phyloP scores from a whole-genome alignment of 64 coral and sea anemone species.

The Pocillopora verrucosa region DNA sequence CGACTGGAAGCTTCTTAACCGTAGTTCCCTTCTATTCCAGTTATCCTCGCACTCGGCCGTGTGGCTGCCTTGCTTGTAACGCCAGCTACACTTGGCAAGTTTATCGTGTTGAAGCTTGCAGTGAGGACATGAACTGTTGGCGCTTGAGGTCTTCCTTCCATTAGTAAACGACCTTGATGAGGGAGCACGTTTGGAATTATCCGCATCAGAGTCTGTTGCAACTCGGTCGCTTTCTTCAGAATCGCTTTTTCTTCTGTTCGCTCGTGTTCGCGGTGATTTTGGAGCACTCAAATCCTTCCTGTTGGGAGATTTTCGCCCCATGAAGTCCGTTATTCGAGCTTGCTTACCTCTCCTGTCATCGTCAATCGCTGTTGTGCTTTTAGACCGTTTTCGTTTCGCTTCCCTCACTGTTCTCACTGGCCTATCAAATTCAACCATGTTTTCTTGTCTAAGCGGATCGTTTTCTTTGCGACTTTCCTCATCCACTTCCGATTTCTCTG shows the following conservation, averaged over 20 bases:
- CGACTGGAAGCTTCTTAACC: conserved; percentile 43
- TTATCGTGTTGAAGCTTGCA: conserved; percentile 59
- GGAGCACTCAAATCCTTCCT: neutral
- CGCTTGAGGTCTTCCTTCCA: neutral
- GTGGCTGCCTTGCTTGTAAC: neutral
- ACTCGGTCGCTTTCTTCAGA: conserved; percentile 31
- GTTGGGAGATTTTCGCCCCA: neutral
- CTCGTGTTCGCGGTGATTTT: neutral
- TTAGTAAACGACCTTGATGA: conserved; percentile 35
- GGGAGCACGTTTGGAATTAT: conserved; percentile 15
- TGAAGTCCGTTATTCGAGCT: conserved; percentile 27
- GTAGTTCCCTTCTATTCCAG: conserved; percentile 54
- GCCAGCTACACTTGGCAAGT: conserved; percentile 5
- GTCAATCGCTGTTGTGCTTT: neutral
- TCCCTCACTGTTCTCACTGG: neutral
- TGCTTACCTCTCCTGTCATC: conserved; percentile 5
- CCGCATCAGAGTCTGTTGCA: conserved; percentile 13
- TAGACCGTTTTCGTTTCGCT: conserved; percentile 14
- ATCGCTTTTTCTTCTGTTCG: neutral
- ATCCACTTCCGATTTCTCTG: conserved; percentile 30
- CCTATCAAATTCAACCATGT: neutral
- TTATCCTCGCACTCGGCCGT: conserved; percentile 7
- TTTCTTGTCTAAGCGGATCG: conserved; percentile 30
- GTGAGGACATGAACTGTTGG: conserved; percentile 33
- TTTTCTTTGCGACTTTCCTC: conserved; percentile 43